These are phyloP conservation scores for Macrotus californicus DNA, from an alignment of 2,113 vertebrate genomes.

Conservation along the genomic window DNA sequence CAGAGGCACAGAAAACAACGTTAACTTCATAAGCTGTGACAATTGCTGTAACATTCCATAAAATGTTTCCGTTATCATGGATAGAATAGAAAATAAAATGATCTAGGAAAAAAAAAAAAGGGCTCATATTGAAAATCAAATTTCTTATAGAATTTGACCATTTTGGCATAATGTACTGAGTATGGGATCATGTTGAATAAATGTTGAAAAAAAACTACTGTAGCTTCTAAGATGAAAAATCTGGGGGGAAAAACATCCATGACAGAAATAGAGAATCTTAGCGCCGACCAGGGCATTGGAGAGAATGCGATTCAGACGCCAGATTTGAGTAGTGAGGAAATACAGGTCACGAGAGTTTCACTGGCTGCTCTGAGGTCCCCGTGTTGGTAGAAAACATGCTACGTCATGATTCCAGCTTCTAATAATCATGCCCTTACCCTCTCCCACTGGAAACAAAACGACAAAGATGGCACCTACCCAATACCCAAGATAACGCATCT, in stretches of 20 bases:
- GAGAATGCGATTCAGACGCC: not conserved
- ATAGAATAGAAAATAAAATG: not conserved
- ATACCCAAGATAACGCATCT: not conserved
- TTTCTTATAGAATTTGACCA: not conserved
- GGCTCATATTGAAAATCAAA: not conserved
- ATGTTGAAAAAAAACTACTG: not conserved
- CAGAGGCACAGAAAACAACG: not conserved
- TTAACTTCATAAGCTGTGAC: not conserved
- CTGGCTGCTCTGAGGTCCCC: not conserved
- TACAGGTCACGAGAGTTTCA: too few species aligned
- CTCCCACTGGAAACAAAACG: not conserved
- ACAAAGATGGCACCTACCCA: not conserved
- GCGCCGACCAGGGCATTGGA: not conserved
- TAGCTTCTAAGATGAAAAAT: constrained; percentile 26
- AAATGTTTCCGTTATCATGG: not conserved
- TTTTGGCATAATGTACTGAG: not conserved
- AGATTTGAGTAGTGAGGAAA: not conserved
- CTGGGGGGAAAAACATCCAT: not conserved
- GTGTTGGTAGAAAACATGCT: fast-evolving
- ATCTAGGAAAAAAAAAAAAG: not conserved
- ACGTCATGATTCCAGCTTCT: not conserved
- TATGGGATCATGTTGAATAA: not conserved
- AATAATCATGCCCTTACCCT: not conserved
- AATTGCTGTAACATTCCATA: not conserved
- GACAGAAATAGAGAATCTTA: not conserved